Evolutionary conservation across 2,113 vertebrate species (phyloP).

Genomic region (Eclectus roratus): DNA sequence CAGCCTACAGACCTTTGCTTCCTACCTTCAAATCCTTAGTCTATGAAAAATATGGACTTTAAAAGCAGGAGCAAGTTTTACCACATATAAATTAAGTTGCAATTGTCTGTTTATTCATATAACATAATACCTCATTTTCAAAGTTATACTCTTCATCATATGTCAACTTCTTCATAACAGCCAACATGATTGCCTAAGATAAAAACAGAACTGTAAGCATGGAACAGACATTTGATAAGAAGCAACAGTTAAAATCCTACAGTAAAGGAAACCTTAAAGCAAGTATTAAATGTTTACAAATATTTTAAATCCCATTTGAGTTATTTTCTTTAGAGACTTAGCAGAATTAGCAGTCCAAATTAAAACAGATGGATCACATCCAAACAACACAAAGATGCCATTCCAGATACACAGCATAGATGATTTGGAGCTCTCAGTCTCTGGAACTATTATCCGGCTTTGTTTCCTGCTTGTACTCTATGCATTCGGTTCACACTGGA

Average conservation of each 20-base stretch:
- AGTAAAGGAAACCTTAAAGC: background rate
- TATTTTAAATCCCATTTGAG: background rate
- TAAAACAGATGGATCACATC: background rate
- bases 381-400: background rate
- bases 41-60: background rate
- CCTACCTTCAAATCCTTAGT: background rate
- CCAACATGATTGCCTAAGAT: conserved; percentile 91
- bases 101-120: background rate
- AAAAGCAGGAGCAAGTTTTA: background rate
- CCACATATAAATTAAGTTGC: background rate
- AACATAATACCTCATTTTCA: conserved; percentile 90
- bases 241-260: background rate
- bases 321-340: background rate
- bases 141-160: conserved; percentile 99
- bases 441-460: background rate
- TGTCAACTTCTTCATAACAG: conserved; percentile 96
- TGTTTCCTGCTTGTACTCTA: background rate
- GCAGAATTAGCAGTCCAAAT: background rate
- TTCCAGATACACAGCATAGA: background rate
- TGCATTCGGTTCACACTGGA: background rate
- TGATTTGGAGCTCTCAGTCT: background rate
- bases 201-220: background rate
- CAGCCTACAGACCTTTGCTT: background rate
- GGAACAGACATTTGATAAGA: background rate
- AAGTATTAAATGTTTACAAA: background rate